Percentiles rank a stretch among this genome's conserved stretches.
Evolutionary conservation across 2,888 invertebrate species (phyloP).

Genomic region (Pinctada fucata): DNA sequence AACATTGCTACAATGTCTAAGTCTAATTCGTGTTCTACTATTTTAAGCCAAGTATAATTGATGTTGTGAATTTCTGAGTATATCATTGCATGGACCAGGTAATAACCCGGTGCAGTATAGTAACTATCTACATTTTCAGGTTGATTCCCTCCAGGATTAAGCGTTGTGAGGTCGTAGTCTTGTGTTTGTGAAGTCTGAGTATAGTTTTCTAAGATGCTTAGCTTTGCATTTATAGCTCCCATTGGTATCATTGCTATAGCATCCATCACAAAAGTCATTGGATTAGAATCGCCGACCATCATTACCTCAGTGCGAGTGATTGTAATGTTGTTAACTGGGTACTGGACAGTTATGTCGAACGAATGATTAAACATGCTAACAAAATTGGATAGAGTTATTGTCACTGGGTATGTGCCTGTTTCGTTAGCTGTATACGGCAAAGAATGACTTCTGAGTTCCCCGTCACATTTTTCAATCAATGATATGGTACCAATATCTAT

Average conservation of each 20-base stretch:
- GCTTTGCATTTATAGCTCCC: slow-evolving; percentile 28
- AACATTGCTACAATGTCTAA: slow-evolving; percentile 21
- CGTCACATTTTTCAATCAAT: slow-evolving; percentile 25
- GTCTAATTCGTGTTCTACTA: slow-evolving; percentile 23
- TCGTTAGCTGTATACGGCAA: slow-evolving; percentile 21
- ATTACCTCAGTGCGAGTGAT: slow-evolving; percentile 1
- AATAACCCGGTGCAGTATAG: slow-evolving; percentile 5
- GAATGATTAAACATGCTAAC: slow-evolving; percentile 19
- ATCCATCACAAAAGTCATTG: slow-evolving; percentile 16
- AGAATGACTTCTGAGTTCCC: slow-evolving; percentile 11
- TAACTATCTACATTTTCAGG: not conserved
- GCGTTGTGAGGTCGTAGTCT: slow-evolving; percentile 1
- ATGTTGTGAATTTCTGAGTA: slow-evolving; percentile 27
- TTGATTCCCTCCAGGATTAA: slow-evolving; percentile 7
- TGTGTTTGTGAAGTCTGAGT: not conserved
- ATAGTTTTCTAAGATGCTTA: slow-evolving; percentile 3
- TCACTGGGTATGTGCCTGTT: slow-evolving; percentile 24
- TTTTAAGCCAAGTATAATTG: slow-evolving; percentile 22
- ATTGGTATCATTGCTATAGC: slow-evolving; percentile 22
- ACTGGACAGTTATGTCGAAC: slow-evolving; percentile 13
- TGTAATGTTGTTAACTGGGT: slow-evolving; percentile 35
- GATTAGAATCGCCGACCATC: not conserved
- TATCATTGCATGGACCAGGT: slow-evolving; percentile 20
- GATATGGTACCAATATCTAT: slow-evolving; percentile 22
- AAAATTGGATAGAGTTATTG: slow-evolving; percentile 31